Evolutionary conservation across 2,113 vertebrate genomes (phyloP).

Genomic region (Catharus bicknelli): DNA sequence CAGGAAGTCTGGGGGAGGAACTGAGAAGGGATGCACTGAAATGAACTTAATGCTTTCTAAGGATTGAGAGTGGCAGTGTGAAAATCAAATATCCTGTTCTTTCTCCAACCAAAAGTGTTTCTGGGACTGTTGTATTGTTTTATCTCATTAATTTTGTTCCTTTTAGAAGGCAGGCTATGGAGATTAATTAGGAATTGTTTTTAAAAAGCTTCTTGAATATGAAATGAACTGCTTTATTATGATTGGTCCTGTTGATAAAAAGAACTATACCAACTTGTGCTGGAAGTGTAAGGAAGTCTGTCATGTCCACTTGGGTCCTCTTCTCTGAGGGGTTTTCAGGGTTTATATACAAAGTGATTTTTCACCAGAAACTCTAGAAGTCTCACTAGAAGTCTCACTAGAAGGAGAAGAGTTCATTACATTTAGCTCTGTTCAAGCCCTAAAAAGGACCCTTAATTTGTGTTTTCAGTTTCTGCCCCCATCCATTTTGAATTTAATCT

Average conservation of each 20-base stretch:
- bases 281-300: background rate
- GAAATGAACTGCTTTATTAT: background rate
- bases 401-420: background rate
- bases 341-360: background rate
- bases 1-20: constrained; percentile 2
- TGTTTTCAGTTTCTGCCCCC: background rate
- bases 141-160: background rate
- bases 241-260: background rate
- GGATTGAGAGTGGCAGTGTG: background rate
- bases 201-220: background rate
- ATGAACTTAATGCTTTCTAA: constrained; percentile 16
- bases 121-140: background rate
- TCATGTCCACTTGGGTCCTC: background rate
- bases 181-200: constrained; percentile 45
- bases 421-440: background rate
- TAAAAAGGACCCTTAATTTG: background rate
- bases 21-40: background rate
- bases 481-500: background rate
- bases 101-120: background rate
- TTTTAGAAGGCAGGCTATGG: background rate
- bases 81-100: constrained; percentile 34
- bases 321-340: background rate
- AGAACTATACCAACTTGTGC: background rate
- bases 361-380: background rate
- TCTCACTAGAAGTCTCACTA: no score